Evolutionary conservation across 2,888 invertebrate genomes (phyloP), one percentile per base, ranked within the genome.

Genomic region (Xanthia icteritia): DNA sequence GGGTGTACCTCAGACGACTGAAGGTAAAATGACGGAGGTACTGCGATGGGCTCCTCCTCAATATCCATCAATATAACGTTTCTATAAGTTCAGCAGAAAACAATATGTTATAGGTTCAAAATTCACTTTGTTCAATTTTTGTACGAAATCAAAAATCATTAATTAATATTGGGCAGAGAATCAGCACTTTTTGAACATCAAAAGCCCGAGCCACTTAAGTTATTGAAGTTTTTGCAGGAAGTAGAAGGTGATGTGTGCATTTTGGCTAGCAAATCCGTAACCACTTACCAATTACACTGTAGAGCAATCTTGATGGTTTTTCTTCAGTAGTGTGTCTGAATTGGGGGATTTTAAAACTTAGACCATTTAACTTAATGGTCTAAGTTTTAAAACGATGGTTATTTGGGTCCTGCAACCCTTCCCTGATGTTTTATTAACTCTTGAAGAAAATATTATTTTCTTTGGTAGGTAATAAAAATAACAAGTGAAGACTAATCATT

Each of bases 401-500:
- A 45, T 15, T 45, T 4, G 0, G 45, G 5, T 45, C 45, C 45
- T 45, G 45, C 48, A 51, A 6, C 48, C 6, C n/a, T n/a, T n/a
- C 20, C 20, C 48, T 51, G 48, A 51, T 17, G 20, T 6, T 51
- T 20, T 51, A 20, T 20, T 45, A 45, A 15, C 17, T 48, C 17
- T 51, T 1, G 6, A 17, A 20, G 20, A 51, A 20, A 51, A 51
- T 20, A 51, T 20, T 51, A 23, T n/a, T 31, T 23, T 17, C 5
- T 36, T 67, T 70, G 23, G 17, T 48, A 13, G 23, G 23, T 51
- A 51, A 51, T 23, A 48, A 64, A 77, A 76, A 48, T n/a, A 31
- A 39, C 15, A 61, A 83, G 82, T 15, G 48, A 31, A 23, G 11
- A 61, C 61, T 23, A 48, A 39, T 73, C 5, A 64, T 31, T 60